Evolutionary conservation across 2,888 invertebrate species (phyloP), one percentile per base, ranked within the genome.

Genomic region (Camponotus fellah): DNA sequence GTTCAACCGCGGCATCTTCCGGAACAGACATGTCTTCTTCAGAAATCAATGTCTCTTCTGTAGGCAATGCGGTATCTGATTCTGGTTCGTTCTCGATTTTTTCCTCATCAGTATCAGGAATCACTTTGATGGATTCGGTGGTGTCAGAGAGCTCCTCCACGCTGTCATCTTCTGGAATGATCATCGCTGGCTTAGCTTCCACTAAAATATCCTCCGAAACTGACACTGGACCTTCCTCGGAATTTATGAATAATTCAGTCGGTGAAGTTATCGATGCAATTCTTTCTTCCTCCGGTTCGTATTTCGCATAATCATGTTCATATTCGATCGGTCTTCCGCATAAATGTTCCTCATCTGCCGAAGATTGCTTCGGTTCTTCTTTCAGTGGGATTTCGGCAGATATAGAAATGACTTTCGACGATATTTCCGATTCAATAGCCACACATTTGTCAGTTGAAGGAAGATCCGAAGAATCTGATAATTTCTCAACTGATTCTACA

Each of bases 191-290:
- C 60, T 90, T 91, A 5, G 90, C 91, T 68, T 89, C 90, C 2
- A 90, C 89, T 1, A 89, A 2, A n/a, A 85, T 75, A 26, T 91
- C 91, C 17, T 86, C 88, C 10, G 91, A 89, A 12, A 92, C 82
- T 2, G 93, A 92, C 5, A 92, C 32, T 0, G 91, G 92, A 32
- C 92, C 92, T 69, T 93, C 93, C 58, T 93, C 93, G 9, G 92
- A 90, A 5, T 88, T 82, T n/a, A 92, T 82, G 17, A 88, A 46
- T n/a, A 80, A 8, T 6, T 88, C 89, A 5, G 40, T 62, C 26
- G 40, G 26, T 9, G 66, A 77, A n/a, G 37, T 26, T 32, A 21
- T 2, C 14, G 21, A n/a, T 14, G 60, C 26, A 21, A 77, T 8
- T 53, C n/a, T 17, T 21, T 40, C 32, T 53, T 77, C 81, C 66